phyloP scores from a whole-genome alignment of 2,797 vertebrate genomes.

The Fistularia tabacaria region DNA sequence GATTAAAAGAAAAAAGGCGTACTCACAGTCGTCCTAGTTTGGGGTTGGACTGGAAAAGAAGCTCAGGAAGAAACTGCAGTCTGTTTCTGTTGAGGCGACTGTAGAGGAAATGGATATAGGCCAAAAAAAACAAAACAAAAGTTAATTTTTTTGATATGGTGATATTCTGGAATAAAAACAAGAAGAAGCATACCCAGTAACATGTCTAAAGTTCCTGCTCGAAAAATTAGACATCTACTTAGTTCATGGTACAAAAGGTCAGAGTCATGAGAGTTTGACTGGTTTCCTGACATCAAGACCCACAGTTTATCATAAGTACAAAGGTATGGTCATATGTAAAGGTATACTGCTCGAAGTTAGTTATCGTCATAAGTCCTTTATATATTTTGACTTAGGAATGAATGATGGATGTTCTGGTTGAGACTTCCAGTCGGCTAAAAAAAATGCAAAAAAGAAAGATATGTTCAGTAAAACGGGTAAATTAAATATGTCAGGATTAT shows the following conservation, averaged over 20 bases:
- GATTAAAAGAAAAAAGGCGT: constrained; percentile 22
- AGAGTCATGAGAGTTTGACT: constrained; percentile 43
- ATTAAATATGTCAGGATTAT: no score
- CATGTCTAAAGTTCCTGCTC: constrained; percentile 16
- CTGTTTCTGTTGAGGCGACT: constrained; percentile 98
- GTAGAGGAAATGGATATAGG: constrained; percentile 29
- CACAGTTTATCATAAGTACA: constrained; percentile 37
- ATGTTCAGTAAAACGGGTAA: no score
- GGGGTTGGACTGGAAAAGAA: constrained; percentile 95
- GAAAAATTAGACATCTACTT: constrained; percentile 18
- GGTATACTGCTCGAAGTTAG: constrained; percentile 14
- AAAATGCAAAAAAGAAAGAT: no score
- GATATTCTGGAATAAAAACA: not conserved
- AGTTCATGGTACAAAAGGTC: constrained; percentile 37
- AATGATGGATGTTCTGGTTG: constrained; percentile 3
- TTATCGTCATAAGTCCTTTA: constrained; percentile 11
- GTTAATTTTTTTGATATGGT: not conserved
- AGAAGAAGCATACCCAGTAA: not conserved
- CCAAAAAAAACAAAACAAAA: constrained; percentile 20
- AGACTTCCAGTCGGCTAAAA: constrained; percentile 1
- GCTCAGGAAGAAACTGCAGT: constrained; percentile 91
- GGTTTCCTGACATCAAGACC: constrained; percentile 47
- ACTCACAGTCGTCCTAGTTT: constrained; percentile 98
- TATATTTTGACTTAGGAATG: constrained; percentile 12
- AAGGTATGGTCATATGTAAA: no score